Conservation (phyloP, 2,113 vertebrate genomes). For the Haemorhous mexicanus region DNA sequence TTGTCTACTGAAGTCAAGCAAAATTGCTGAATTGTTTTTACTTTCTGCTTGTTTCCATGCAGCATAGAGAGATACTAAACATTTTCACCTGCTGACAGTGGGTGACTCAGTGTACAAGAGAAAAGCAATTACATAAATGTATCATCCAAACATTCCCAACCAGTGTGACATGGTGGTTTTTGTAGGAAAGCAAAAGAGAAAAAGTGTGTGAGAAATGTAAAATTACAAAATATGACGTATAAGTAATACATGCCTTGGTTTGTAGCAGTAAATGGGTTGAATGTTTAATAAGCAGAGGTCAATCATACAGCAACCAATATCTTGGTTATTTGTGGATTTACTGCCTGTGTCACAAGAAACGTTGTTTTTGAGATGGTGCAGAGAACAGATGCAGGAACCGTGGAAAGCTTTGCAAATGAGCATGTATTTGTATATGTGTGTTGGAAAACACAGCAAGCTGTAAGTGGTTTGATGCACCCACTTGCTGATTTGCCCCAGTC, state of each 20-base stretch:
- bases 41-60: background rate
- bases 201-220: background rate
- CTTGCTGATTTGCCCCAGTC: background rate
- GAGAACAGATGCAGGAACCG: background rate
- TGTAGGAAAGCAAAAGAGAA: background rate
- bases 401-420: background rate
- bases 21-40: background rate
- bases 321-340: background rate
- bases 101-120: background rate
- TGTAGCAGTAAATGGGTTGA: background rate
- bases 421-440: background rate
- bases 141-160: background rate
- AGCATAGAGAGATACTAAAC: background rate
- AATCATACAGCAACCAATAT: background rate
- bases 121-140: background rate
- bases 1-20: background rate
- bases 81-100: background rate
- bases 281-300: background rate
- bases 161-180: background rate
- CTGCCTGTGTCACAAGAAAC: background rate
- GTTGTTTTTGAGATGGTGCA: background rate
- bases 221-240: background rate
- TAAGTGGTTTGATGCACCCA: background rate
- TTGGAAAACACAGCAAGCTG: background rate
- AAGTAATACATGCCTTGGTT: background rate